phyloP scores from a whole-genome alignment of 2,888 invertebrate genomes.

The Aporophyla lueneburgensis region DNA sequence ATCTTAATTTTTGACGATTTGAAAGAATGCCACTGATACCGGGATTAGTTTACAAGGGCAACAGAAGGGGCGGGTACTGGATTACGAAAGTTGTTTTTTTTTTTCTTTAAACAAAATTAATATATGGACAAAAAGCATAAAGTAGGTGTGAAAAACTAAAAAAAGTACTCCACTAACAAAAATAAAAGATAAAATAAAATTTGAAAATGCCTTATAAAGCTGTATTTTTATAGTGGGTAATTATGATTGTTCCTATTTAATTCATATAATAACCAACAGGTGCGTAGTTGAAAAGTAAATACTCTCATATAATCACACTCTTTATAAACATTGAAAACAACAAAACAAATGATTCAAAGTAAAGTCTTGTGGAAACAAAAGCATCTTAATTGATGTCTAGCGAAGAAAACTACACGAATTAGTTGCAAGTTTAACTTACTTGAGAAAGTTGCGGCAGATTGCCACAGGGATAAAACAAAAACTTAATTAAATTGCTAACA shows the following conservation, averaged over 20 bases:
- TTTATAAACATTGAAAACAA: not conserved
- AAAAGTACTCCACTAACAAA: too few species aligned
- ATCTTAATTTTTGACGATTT: not conserved
- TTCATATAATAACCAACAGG: not conserved
- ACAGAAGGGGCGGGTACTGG: not conserved
- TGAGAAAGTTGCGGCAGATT: slow-evolving; percentile 27
- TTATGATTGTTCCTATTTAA: not conserved
- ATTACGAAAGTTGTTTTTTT: too few species aligned
- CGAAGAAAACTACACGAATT: not conserved
- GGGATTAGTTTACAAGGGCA: not conserved
- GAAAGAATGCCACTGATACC: not conserved
- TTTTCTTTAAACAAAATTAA: too few species aligned
- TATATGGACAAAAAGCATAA: too few species aligned
- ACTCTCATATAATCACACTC: not conserved
- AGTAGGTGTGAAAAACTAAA: too few species aligned
- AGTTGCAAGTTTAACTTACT: slow-evolving; percentile 34
- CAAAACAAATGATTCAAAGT: not conserved
- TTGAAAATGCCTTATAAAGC: too few species aligned
- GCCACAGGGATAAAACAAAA: slow-evolving; percentile 24
- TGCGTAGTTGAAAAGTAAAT: not conserved
- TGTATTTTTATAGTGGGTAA: not conserved
- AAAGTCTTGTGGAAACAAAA: slow-evolving; percentile 1
- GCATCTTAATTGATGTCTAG: slow-evolving; percentile 2
- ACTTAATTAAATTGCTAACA: slow-evolving; percentile 38
- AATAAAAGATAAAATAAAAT: too few species aligned